Evolutionary conservation across 2,113 vertebrate species (phyloP).

Genomic region (Riparia riparia): DNA sequence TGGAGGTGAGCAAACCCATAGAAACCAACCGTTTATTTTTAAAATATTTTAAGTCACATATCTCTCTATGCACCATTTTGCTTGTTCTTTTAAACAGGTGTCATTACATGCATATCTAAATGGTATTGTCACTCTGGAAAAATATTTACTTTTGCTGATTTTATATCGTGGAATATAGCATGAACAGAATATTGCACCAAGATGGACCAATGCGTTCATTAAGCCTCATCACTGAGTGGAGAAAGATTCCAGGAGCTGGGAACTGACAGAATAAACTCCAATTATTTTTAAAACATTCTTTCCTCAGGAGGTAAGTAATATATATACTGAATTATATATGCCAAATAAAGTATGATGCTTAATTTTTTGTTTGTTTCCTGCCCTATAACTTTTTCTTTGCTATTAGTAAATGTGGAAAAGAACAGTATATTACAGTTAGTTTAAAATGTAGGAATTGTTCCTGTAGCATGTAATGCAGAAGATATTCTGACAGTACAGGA

Average conservation of each 20-base stretch:
- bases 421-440: not conserved
- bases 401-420: not conserved
- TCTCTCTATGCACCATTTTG: not conserved
- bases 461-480: fast-evolving
- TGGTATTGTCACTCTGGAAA: not conserved
- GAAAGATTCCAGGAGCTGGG: not conserved
- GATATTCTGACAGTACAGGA: not conserved
- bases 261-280: not conserved
- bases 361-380: not conserved
- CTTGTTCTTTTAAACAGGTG: not conserved
- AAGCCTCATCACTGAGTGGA: not conserved
- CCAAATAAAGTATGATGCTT: not conserved
- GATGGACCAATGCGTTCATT: not conserved
- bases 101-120: not conserved
- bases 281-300: not conserved
- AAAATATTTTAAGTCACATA: not conserved
- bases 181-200: not conserved
- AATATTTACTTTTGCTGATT: not conserved
- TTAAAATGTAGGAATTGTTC: not conserved
- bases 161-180: not conserved
- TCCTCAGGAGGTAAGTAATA: not conserved
- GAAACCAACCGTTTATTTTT: not conserved
- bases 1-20: fast-evolving
- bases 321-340: not conserved
- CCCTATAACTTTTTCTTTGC: not conserved